Evolutionary conservation across 2,888 invertebrate species (phyloP).

Genomic region (Zhuqinia jingwanae): DNA sequence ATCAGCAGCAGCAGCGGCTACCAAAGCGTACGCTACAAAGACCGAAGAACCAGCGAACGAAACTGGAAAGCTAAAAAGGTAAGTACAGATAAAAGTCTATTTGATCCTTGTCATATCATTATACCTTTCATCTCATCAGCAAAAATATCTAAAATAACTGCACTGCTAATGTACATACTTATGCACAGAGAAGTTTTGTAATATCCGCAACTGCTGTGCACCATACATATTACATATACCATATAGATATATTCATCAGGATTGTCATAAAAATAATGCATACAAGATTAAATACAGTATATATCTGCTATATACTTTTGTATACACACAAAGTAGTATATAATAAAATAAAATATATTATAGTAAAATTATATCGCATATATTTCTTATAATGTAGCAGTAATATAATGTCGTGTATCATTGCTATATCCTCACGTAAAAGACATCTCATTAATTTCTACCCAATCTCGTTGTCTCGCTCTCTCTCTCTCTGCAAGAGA

Average conservation of each 20-base stretch:
- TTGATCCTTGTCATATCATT: conserved; percentile 50
- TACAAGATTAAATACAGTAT: neutral
- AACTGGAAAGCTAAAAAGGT: conserved; percentile 37
- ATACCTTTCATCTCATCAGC: conserved; percentile 36
- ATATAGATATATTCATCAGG: no score
- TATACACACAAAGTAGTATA: neutral
- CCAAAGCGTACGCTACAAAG: neutral
- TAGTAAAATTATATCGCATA: neutral
- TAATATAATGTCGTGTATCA: conserved; percentile 3
- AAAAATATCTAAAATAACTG: conserved; percentile 4
- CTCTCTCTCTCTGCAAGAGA: conserved; percentile 38
- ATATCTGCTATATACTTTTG: neutral
- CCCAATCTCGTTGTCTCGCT: conserved; percentile 44
- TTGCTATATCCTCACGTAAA: conserved; percentile 20
- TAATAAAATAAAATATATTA: neutral
- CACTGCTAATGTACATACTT: neutral
- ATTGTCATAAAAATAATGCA: no score
- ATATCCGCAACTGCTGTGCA: conserved; percentile 27
- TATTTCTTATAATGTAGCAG: neutral
- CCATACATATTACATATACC: neutral
- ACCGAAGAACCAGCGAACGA: neutral
- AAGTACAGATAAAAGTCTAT: conserved; percentile 51
- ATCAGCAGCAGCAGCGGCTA: neutral
- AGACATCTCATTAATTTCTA: conserved; percentile 40
- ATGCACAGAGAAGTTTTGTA: neutral